Percentiles rank a stretch among this genome's conserved stretches.
Conservation (phyloP, 2,888 invertebrate species). For the Pomacea canaliculata region DNA sequence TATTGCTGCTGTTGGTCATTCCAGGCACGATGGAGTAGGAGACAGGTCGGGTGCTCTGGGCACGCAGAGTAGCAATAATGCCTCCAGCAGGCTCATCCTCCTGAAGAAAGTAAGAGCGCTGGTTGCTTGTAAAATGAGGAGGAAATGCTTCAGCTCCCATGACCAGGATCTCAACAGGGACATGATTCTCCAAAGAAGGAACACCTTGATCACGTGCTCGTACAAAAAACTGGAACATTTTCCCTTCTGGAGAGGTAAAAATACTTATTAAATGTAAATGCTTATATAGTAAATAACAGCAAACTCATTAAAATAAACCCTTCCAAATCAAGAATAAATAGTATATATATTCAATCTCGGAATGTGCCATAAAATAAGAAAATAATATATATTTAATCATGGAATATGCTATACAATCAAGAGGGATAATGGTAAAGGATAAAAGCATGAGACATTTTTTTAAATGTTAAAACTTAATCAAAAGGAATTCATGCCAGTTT, state of each 20-base stretch:
- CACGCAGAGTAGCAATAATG: slow-evolving; percentile 78
- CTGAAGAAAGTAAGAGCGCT: slow-evolving; percentile 83
- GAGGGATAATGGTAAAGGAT: too few species aligned
- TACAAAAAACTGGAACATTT: slow-evolving; percentile 85
- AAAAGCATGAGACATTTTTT: too few species aligned
- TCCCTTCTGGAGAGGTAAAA: slow-evolving; percentile 44
- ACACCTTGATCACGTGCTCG: slow-evolving; percentile 87
- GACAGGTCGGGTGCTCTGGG: slow-evolving; percentile 75
- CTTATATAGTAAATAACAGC: not conserved
- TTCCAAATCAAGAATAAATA: not conserved
- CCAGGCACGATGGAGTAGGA: slow-evolving; percentile 76
- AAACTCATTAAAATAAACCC: not conserved
- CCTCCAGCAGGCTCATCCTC: slow-evolving; percentile 81
- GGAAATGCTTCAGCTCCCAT: slow-evolving; percentile 79
- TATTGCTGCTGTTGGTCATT: slow-evolving; percentile 70
- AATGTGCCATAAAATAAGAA: too few species aligned
- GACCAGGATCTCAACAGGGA: slow-evolving; percentile 85
- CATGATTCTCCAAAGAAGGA: slow-evolving; percentile 79
- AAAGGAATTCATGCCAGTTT: too few species aligned
- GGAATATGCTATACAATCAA: too few species aligned
- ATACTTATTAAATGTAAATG: not conserved
- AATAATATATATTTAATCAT: too few species aligned
- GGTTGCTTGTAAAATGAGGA: slow-evolving; percentile 81
- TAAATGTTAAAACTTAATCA: too few species aligned
- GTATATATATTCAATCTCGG: too few species aligned